Evolutionary conservation across 2,113 vertebrate genomes (phyloP).

Genomic region (Brachyistius frenatus): DNA sequence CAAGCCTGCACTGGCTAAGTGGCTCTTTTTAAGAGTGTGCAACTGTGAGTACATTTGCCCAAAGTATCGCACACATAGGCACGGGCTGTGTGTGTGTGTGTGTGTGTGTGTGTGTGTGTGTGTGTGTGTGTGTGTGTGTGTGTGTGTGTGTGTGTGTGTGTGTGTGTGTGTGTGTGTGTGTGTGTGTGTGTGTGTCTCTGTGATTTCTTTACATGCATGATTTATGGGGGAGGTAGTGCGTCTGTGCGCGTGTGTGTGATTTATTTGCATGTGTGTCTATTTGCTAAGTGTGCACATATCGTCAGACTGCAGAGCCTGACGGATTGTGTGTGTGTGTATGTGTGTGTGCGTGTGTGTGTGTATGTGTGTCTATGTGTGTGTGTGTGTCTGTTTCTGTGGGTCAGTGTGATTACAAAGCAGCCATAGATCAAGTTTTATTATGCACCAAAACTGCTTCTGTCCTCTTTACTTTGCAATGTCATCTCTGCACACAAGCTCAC

Average conservation of each 20-base stretch:
- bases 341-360: slow-evolving; percentile 14
- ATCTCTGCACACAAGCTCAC: slow-evolving; percentile 68
- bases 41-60: slow-evolving; percentile 17
- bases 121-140: slow-evolving; percentile 10
- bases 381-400: slow-evolving; percentile 46
- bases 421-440: slow-evolving; percentile 84
- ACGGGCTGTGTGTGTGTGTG: neutral
- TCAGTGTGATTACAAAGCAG: slow-evolving; percentile 74
- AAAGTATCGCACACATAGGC: neutral
- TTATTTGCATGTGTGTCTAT: slow-evolving; percentile 46
- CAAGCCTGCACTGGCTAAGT: slow-evolving; percentile 45
- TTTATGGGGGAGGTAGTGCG: slow-evolving; percentile 57
- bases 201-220: slow-evolving; percentile 59
- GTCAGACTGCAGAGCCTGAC: slow-evolving; percentile 58
- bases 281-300: slow-evolving; percentile 53
- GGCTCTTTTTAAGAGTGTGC: slow-evolving; percentile 56
- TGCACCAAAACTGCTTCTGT: slow-evolving; percentile 78
- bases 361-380: slow-evolving; percentile 37
- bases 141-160: slow-evolving; percentile 35
- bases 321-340: slow-evolving; percentile 27
- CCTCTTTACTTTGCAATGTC: slow-evolving; percentile 81
- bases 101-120: slow-evolving; percentile 32
- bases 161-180: slow-evolving; percentile 33
- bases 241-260: slow-evolving; percentile 12
- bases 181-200: slow-evolving; percentile 18